Base-by-base conservation (phyloP, 2,113 vertebrate species). In the Lampris incognitus region DNA sequence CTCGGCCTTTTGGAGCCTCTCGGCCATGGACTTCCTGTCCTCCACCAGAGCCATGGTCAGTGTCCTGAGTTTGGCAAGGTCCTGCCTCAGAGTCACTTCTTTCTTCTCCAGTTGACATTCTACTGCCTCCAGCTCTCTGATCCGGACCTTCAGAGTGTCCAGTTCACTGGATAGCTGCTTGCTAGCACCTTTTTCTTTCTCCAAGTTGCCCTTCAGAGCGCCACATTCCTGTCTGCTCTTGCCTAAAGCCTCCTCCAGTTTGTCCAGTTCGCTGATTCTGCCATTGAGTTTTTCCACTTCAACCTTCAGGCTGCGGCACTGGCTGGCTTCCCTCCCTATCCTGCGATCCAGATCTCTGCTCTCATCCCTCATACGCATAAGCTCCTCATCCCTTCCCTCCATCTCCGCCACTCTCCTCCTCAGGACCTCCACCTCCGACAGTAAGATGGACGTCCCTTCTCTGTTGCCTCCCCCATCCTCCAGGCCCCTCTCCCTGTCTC, bases 331-430 rank as follows among this genome's bases (percentile, higher is more conserved):
- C 84, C 93, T 96, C 54, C 95, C 95, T 11, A 99, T 92, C 84
- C 95, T 97, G 72, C 90, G 95, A 9, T 96, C 95, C 55, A 99
- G 95, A 68, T 98, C 97, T 68, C 93, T 92, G 83, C 97, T 98
- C 78, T 97, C 97, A 44, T 97, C 95, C 78, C 97, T 96, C 94
- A 98, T 96, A 84, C 96, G 98, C 74, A 95, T 94, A 58, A 98
- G 93, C 84, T 99, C 98, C 83, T 98, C 97, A 1, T 99, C 98
- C 91, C 99, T 99, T 44, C 97, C 97, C 89, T 98, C 98, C 97
- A 99, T 98, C 77, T 98, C 97, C 67, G 97, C 88, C 39, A 99
- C 92, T 66, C 96, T 94, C 84, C 96, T 98, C 64, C 97, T 92
- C 75, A 99, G 92, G 62, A 96, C 92, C 79, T 99, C 97, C 7